Evolutionary conservation across 1,140 invertebrate genomes (phyloP).

Genomic region (Psilanteris sp.): DNA sequence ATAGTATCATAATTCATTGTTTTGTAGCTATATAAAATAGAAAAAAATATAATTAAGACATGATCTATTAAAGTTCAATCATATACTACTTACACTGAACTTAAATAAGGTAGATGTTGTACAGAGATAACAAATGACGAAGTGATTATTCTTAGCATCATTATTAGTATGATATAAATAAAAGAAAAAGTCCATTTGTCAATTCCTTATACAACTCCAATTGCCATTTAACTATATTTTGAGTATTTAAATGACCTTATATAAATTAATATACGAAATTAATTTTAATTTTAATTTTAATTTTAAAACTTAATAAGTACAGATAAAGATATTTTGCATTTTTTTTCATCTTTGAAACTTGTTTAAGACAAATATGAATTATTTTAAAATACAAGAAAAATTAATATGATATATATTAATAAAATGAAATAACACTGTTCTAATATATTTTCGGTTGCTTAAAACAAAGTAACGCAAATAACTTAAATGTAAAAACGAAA

Average conservation of each 20-base stretch:
- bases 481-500: too few relatives aligned
- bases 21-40: too few relatives aligned
- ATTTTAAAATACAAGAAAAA: too few relatives aligned
- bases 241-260: conserved; percentile 3
- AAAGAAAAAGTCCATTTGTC: not conserved
- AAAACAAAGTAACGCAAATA: too few relatives aligned
- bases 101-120: conserved; percentile 19
- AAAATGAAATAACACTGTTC: too few relatives aligned
- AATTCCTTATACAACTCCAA: conserved; percentile 2
- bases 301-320: not conserved
- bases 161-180: not conserved
- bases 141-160: not conserved
- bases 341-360: too few relatives aligned
- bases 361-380: too few relatives aligned
- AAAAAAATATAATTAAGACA: too few relatives aligned
- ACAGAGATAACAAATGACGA: conserved; percentile 13
- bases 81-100: conserved; percentile 7
- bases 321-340: not conserved
- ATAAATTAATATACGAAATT: not conserved
- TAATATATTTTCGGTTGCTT: too few relatives aligned
- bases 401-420: too few relatives aligned
- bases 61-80: conserved; percentile 3
- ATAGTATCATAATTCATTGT: conserved; percentile 7
- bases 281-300: not conserved
- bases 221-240: not conserved